Conservation (phyloP, 2,797 vertebrate genomes). For the Pteropus rufus region DNA sequence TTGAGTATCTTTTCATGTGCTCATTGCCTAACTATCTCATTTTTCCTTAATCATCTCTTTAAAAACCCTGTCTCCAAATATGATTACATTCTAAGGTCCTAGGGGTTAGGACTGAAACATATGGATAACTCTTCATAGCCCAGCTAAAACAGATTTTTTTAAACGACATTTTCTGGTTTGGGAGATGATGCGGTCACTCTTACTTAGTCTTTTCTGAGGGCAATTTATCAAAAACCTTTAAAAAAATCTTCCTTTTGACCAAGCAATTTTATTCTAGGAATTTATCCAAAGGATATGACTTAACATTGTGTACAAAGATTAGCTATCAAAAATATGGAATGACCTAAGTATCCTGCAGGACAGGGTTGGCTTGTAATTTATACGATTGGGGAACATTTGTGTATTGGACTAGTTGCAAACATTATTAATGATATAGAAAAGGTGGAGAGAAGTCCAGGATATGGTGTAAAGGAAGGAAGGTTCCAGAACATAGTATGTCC, state of each 20-base stretch:
- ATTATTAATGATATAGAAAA: not conserved
- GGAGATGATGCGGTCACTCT: not conserved
- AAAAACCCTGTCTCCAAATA: not conserved
- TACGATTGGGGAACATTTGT: fast-evolving
- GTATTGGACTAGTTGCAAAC: not conserved
- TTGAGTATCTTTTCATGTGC: not conserved
- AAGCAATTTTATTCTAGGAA: not conserved
- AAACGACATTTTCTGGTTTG: not conserved
- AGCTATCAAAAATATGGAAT: not conserved
- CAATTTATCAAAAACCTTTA: not conserved
- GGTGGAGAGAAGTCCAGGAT: not conserved
- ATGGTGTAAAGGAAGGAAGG: not conserved
- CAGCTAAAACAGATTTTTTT: not conserved
- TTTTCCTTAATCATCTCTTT: not conserved
- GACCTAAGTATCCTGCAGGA: fast-evolving
- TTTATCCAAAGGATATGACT: not conserved
- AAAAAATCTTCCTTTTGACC: not conserved
- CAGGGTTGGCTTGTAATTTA: not conserved
- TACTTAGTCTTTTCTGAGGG: fast-evolving
- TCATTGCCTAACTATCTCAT: not conserved
- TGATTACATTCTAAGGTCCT: not conserved
- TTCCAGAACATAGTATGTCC: not conserved
- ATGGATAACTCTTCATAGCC: not conserved
- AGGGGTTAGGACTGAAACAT: fast-evolving
- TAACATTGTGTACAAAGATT: not conserved